A percentile compares a stretch with the other conserved stretches of the same genome.
Conservation (phyloP, 2,888 invertebrate species). For the Tyria jacobaeae region DNA sequence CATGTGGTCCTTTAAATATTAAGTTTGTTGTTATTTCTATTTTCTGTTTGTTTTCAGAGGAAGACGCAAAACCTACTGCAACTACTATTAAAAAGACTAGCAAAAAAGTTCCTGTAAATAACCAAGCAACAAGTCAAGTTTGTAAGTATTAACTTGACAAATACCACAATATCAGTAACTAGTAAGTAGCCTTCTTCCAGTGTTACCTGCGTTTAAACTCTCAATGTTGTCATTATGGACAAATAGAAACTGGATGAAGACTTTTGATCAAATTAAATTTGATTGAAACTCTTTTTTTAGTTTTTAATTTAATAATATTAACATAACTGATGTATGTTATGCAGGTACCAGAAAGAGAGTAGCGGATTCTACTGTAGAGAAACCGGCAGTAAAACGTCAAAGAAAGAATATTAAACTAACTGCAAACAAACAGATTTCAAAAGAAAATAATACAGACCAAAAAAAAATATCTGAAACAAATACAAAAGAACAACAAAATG, state of each 20-base stretch:
- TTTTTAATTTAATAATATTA: background rate
- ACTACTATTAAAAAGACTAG: background rate
- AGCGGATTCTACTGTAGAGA: constrained; percentile 40
- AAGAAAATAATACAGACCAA: background rate
- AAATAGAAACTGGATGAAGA: too few species aligned
- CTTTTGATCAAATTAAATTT: too few species aligned
- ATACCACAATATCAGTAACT: background rate
- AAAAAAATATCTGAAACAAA: background rate
- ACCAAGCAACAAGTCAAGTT: background rate
- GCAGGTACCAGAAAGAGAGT: constrained; percentile 47
- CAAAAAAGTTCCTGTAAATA: constrained; percentile 1
- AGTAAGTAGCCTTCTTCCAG: background rate
- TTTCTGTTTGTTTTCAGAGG: background rate
- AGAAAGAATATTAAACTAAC: background rate
- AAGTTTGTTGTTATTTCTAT: too few species aligned
- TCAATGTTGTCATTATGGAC: too few species aligned
- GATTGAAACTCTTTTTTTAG: background rate
- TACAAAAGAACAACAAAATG: background rate
- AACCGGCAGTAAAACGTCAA: constrained; percentile 15
- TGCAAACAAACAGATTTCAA: background rate
- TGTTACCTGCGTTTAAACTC: background rate
- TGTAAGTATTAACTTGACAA: constrained; percentile 7
- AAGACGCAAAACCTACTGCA: background rate
- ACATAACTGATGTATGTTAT: background rate
- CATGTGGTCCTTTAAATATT: too few species aligned